Conservation (phyloP, 2,797 vertebrate genomes). For the Pogonophryne albipinna region DNA sequence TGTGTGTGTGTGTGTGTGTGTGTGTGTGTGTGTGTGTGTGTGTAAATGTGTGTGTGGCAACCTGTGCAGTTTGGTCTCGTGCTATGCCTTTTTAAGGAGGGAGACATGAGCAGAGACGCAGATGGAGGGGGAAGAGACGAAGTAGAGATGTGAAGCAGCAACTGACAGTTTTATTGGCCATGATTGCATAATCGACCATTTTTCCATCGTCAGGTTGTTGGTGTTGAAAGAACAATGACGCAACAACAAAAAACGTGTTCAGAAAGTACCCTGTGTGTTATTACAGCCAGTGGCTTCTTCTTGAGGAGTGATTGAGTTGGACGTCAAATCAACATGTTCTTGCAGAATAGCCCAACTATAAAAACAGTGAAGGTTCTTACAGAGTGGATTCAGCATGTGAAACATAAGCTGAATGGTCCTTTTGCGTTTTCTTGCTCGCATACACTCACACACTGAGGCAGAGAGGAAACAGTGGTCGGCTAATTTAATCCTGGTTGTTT, state of each 20-base stretch:
- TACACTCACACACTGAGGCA: neutral
- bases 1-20: neutral
- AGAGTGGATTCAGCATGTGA: conserved; percentile 6
- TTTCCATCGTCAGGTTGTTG: conserved; percentile 48
- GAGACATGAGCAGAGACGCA: conserved; percentile 15
- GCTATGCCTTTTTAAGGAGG: conserved; percentile 74
- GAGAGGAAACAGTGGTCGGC: conserved; percentile 50
- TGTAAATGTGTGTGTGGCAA: conserved; percentile 6
- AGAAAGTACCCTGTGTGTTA: conserved; percentile 28
- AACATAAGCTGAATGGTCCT: neutral
- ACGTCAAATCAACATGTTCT: conserved; percentile 21
- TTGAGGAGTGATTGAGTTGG: conserved; percentile 24
- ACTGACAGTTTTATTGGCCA: conserved; percentile 62
- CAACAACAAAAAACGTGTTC: conserved; percentile 11
- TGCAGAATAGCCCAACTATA: conserved; percentile 1
- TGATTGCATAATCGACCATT: conserved; percentile 48
- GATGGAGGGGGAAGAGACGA: conserved; percentile 26
- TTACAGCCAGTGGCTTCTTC: conserved; percentile 27
- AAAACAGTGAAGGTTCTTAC: conserved; percentile 22
- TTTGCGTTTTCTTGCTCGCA: neutral
- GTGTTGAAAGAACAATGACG: conserved; percentile 48
- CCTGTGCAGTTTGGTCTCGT: conserved; percentile 26
- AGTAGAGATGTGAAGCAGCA: conserved; percentile 40
- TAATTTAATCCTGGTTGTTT: conserved; percentile 67
- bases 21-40: neutral